Evolutionary conservation across 2,113 vertebrate species (phyloP).

Genomic region (Potamarius usumacintae): DNA sequence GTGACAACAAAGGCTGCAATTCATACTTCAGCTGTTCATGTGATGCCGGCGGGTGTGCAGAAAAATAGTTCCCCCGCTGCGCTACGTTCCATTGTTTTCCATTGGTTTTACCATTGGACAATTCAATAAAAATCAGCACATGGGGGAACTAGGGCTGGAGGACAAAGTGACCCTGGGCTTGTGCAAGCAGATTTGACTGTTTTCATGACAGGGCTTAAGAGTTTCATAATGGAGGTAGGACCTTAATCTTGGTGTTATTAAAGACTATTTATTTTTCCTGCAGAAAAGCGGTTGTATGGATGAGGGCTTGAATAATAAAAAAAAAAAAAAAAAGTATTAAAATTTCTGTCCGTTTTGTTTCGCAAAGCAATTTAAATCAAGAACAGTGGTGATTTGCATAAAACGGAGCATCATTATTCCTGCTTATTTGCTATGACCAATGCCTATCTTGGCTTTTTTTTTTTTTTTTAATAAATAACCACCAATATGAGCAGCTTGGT

Average conservation of each 20-base stretch:
- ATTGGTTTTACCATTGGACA: not conserved
- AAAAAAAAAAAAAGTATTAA: no score
- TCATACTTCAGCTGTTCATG: constrained; percentile 61
- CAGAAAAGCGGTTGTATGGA: not conserved
- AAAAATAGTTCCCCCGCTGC: constrained; percentile 49
- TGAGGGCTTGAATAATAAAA: not conserved
- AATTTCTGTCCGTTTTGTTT: not conserved
- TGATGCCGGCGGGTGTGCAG: constrained; percentile 61
- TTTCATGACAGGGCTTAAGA: constrained; percentile 6
- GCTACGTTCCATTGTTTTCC: constrained; percentile 58
- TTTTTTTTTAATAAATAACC: no score
- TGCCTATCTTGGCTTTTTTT: not conserved
- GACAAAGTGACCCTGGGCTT: constrained; percentile 34
- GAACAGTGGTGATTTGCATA: not conserved
- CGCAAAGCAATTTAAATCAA: not conserved
- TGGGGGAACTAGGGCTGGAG: constrained; percentile 35
- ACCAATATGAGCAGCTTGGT: not conserved
- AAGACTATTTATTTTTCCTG: not conserved
- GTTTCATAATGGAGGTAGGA: not conserved
- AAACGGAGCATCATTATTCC: not conserved
- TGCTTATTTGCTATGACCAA: not conserved
- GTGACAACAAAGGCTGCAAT: constrained; percentile 66
- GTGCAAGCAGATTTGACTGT: constrained; percentile 12
- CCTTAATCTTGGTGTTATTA: constrained; percentile 10
- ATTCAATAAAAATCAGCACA: constrained; percentile 52